phyloP scores from a whole-genome alignment of 2,888 invertebrate species.

The Cetonia aurata region DNA sequence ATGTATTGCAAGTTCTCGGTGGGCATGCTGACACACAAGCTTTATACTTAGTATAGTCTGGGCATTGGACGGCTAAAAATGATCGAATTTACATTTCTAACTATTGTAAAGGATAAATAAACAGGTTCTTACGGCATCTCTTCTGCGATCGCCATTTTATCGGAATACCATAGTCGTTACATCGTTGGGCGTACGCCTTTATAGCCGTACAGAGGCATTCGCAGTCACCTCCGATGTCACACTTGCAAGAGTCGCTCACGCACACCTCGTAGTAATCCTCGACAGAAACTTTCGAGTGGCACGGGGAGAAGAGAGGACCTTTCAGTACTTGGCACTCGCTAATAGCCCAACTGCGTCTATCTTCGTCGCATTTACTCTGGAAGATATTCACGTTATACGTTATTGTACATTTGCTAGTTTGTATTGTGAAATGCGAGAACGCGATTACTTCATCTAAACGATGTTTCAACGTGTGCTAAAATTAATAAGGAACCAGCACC shows the following conservation, averaged over 20 bases:
- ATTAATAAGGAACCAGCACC: no score
- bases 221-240: constrained; percentile 20
- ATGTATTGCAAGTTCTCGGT: no score
- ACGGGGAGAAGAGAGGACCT: background rate
- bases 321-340: background rate
- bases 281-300: constrained; percentile 9
- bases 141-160: constrained; percentile 17
- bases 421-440: no score
- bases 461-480: no score
- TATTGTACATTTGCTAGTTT: no score
- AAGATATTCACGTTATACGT: background rate
- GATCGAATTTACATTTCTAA: no score
- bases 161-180: constrained; percentile 17
- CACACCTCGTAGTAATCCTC: constrained; percentile 14
- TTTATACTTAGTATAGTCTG: no score
- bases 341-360: constrained; percentile 10
- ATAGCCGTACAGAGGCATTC: constrained; percentile 19
- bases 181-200: constrained; percentile 10
- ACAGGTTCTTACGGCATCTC: constrained; percentile 10
- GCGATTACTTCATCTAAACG: no score
- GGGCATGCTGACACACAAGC: no score
- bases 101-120: no score
- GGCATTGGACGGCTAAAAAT: no score
- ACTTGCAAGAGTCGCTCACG: constrained; percentile 18
- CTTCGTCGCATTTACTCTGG: background rate